Evolutionary conservation across 2,113 vertebrate species (phyloP).

Genomic region (Caracal caracal): DNA sequence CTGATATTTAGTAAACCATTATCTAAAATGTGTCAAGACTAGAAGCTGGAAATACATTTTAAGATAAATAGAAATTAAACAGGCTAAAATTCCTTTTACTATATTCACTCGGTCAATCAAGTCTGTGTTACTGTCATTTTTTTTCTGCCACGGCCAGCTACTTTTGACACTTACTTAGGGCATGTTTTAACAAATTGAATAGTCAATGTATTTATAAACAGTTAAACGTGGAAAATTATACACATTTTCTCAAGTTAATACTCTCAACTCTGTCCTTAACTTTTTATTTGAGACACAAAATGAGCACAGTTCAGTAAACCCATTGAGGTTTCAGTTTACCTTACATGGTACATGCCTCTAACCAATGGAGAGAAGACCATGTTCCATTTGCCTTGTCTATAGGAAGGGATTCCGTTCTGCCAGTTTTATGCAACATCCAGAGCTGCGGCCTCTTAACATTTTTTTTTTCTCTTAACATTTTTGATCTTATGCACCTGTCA

Average conservation of each 20-base stretch:
- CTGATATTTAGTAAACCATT: slow-evolving; percentile 6
- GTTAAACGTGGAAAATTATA: background rate
- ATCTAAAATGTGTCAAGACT: slow-evolving; percentile 11
- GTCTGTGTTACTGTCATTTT: background rate
- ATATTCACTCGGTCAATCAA: background rate
- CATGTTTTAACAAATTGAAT: background rate
- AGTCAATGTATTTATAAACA: background rate
- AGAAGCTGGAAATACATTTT: background rate
- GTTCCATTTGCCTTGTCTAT: background rate
- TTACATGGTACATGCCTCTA: background rate
- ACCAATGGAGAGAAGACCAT: background rate
- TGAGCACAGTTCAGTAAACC: background rate
- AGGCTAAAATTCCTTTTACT: background rate
- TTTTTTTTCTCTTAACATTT: background rate
- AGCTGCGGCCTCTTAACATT: background rate
- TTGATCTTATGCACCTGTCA: background rate
- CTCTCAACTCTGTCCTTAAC: background rate
- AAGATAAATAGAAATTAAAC: slow-evolving; percentile 3
- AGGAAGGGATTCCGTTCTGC: background rate
- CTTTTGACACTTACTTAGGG: background rate
- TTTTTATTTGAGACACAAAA: slow-evolving; percentile 12
- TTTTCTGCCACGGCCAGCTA: background rate
- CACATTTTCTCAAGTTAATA: background rate
- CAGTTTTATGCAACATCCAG: background rate
- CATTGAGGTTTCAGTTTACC: background rate